A percentile compares a stretch with the other conserved stretches of the same genome.
Evolutionary conservation across 2,113 vertebrate species (phyloP).

Genomic region (Oophaga pumilio): DNA sequence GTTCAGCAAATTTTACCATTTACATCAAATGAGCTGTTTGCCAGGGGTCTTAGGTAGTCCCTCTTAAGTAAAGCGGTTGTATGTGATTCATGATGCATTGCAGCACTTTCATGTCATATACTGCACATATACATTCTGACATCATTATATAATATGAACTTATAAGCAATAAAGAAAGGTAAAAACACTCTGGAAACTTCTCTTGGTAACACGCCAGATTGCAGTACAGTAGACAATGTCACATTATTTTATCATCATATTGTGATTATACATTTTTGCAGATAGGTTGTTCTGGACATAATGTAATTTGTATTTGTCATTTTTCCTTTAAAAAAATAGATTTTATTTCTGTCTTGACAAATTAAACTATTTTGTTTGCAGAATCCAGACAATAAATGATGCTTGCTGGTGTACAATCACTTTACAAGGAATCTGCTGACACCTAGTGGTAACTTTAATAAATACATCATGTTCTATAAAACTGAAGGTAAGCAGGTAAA

Average conservation of each 20-base stretch:
- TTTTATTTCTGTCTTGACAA: slow-evolving; percentile 30
- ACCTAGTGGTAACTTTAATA: slow-evolving; percentile 32
- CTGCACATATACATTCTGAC: not conserved
- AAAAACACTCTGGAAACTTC: not conserved
- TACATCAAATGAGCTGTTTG: not conserved
- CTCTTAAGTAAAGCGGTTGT: too few relatives aligned
- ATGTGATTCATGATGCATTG: not conserved
- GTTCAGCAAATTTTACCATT: too few relatives aligned
- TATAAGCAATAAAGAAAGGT: not conserved
- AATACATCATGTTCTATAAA: not conserved
- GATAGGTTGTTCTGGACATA: not conserved
- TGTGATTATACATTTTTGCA: slow-evolving; percentile 20
- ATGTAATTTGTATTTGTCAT: slow-evolving; percentile 33
- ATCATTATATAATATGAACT: not conserved
- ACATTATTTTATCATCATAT: slow-evolving; percentile 13
- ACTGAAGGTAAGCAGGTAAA: not conserved
- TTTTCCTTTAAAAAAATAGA: slow-evolving; percentile 40
- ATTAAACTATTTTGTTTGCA: slow-evolving; percentile 19
- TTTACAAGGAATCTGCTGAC: slow-evolving; percentile 35
- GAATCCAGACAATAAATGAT: slow-evolving; percentile 25
- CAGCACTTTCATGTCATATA: not conserved
- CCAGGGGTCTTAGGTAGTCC: not conserved
- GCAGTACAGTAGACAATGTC: slow-evolving; percentile 4
- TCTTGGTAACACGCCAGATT: not conserved
- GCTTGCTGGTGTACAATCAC: not conserved